These are phyloP conservation scores for Myotis davidii DNA, from an alignment of 2,113 vertebrate species.

Conservation along the genomic window DNA sequence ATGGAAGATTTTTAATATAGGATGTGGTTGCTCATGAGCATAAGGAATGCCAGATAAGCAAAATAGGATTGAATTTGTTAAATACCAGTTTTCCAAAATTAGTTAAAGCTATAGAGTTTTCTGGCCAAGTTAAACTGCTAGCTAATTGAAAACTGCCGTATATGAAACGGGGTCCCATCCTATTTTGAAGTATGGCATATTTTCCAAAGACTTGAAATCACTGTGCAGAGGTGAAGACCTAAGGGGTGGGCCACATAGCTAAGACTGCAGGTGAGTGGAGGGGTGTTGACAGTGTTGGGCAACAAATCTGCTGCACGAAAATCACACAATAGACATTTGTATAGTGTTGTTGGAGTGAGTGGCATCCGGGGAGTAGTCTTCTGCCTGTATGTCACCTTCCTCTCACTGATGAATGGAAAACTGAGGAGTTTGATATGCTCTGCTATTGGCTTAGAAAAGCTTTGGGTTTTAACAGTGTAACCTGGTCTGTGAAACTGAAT, in stretches of 20 bases:
- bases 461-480: not conserved
- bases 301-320: not conserved
- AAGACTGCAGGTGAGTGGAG: not conserved
- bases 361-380: not conserved
- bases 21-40: conserved; percentile 33
- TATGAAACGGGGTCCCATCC: not conserved
- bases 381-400: not conserved
- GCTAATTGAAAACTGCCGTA: conserved; percentile 40
- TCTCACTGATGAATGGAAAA: not conserved
- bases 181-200: conserved; percentile 18
- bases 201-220: not conserved
- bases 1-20: conserved; percentile 70
- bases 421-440: not conserved
- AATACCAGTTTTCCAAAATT: conserved; percentile 74
- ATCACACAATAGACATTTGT: not conserved
- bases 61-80: conserved; percentile 72
- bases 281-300: not conserved
- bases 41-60: conserved; percentile 68
- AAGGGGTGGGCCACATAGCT: not conserved
- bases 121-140: conserved; percentile 52
- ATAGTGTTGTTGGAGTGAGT: not conserved
- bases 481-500: not conserved
- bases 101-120: conserved; percentile 60
- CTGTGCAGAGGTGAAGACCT: not conserved
- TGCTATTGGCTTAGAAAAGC: not conserved